Percentiles rank a stretch among this genome's conserved stretches.
Evolutionary conservation across 2,113 vertebrate species (phyloP).

Genomic region (Macheiramphus alcinus): DNA sequence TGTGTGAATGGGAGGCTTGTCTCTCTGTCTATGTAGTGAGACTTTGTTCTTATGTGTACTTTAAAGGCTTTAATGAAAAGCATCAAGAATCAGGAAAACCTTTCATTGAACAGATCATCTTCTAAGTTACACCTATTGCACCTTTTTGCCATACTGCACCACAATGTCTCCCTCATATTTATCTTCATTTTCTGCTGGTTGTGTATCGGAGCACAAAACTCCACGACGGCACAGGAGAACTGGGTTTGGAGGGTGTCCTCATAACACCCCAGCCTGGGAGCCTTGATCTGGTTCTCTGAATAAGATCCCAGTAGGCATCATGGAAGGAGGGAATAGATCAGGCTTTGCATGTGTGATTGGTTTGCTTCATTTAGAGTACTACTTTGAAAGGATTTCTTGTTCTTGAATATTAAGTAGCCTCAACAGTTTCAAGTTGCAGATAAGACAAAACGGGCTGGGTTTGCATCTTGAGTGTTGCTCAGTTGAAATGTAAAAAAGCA

Average conservation of each 20-base stretch:
- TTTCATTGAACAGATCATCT: neutral
- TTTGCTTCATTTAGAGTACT: neutral
- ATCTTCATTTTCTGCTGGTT: neutral
- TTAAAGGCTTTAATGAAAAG: neutral
- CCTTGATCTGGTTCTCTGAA: neutral
- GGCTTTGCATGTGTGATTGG: neutral
- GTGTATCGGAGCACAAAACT: neutral
- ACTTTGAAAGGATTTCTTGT: neutral
- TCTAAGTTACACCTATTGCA: neutral
- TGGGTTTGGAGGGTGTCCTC: constrained; percentile 41
- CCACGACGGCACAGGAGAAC: neutral
- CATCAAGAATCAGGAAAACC: neutral
- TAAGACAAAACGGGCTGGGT: neutral
- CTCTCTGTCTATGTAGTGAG: neutral
- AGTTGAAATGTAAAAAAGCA: neutral
- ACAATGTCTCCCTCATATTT: neutral
- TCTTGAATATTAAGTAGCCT: neutral
- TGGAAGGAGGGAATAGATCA: neutral
- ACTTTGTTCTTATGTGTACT: neutral
- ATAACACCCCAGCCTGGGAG: constrained; percentile 8
- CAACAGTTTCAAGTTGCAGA: neutral
- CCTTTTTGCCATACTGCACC: neutral
- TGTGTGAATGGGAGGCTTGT: neutral
- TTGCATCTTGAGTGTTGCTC: neutral
- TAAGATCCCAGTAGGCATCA: neutral